phyloP scores from a whole-genome alignment of 2,113 vertebrate species.

The Bufo gargarizans region DNA sequence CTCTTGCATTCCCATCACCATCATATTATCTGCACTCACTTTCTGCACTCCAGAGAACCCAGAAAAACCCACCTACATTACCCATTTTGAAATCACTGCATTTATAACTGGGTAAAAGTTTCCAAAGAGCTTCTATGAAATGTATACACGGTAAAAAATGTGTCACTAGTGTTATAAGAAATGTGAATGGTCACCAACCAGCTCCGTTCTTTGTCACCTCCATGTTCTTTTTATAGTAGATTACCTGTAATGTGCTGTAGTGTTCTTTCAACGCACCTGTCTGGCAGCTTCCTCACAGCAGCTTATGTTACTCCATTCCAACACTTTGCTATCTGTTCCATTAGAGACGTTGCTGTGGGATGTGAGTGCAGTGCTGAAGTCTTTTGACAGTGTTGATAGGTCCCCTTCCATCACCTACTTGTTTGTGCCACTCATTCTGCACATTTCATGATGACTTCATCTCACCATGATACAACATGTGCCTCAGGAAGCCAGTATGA shows the following conservation, averaged over 20 bases:
- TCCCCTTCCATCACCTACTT: conserved; percentile 57
- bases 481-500: not conserved
- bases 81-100: not conserved
- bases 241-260: conserved; percentile 39
- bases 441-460: conserved; percentile 51
- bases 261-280: conserved; percentile 47
- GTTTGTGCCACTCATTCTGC: conserved; percentile 38
- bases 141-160: not conserved
- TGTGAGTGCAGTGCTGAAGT: conserved; percentile 53
- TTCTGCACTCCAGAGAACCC: too few relatives aligned
- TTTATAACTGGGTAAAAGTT: too few relatives aligned
- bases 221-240: conserved; percentile 29
- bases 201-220: conserved; percentile 17
- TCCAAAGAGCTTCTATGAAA: not conserved
- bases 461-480: conserved; percentile 8
- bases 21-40: too few relatives aligned
- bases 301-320: conserved; percentile 51
- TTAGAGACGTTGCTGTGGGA: conserved; percentile 41
- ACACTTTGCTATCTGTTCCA: conserved; percentile 55
- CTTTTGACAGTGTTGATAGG: conserved; percentile 49
- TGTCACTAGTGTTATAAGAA: not conserved
- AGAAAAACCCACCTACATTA: too few relatives aligned
- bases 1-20: too few relatives aligned
- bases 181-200: not conserved
- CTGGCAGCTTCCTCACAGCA: conserved; percentile 34